Evolutionary conservation across 2,113 vertebrate genomes (phyloP), one percentile per base, ranked within the genome.

Genomic region (Amblyopsis rosae): DNA sequence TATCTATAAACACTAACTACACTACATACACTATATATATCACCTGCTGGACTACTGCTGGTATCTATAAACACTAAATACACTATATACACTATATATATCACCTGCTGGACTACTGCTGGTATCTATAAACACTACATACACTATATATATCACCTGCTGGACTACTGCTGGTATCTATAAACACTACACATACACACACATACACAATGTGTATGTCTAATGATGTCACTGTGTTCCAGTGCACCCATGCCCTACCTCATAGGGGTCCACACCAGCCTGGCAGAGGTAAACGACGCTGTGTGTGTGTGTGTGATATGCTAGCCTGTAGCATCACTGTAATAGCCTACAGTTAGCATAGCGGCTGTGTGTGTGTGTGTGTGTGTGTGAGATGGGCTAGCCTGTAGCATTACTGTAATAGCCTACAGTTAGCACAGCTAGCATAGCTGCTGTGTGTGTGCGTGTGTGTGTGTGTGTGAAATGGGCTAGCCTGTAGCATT

Each of bases 161-260:
- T 97, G 70, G 96, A 97, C 79, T 97, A 96, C 78, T 95, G 95
- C 88, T 94, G 95, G 95, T 96, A 3, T 55, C 26, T 51, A 1
- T 26, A 7, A 9, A 19, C 4, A 19, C 19, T 56, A 11, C n/a
- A 11, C 45, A 41, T 1, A 50, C 19, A 19, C 19, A 3, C 13
- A 0, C 49, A 59, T n/a, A 46, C 9, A 19, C n/a, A 16, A 11
- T 61, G 26, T 54, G 4, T 65, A 10, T 13, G 17, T 66, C 35
- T 41, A 41, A 13, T 50, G 17, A 13, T 32, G 15, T 69, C 46
- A 49, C 12, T 47, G 19, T 69, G 41, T 89, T 80, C 8, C 90
- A 97, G 95, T 54, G 95, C 95, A 6, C 95, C 95, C 1, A 96
- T 96, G 94, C 95, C 95, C 46, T 97, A 95, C 85, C 91, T 97